These are phyloP conservation scores for Scotopteryx bipunctaria DNA, from an alignment of 2,888 invertebrate species.

Conservation along the genomic window DNA sequence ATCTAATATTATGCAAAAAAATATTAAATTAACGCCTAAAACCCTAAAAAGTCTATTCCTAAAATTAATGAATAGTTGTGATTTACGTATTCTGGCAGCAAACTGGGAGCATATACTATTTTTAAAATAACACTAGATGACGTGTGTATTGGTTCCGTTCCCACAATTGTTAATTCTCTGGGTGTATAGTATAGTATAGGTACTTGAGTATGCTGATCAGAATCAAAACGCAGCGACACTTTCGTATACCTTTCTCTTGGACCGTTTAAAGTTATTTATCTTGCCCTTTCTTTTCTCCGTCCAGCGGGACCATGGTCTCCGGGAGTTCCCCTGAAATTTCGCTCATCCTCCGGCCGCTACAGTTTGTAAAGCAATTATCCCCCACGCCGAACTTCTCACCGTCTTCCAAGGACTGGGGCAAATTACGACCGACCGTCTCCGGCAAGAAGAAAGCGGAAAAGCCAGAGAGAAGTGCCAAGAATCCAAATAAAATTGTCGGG, in stretches of 20 bases:
- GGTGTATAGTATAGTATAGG: no score
- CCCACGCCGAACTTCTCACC: slow-evolving; percentile 93
- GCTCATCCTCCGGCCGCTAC: slow-evolving; percentile 76
- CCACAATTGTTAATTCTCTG: background rate
- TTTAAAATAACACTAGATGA: background rate
- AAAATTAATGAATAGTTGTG: background rate
- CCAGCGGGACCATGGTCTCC: slow-evolving; percentile 74
- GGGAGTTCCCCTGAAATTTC: slow-evolving; percentile 62
- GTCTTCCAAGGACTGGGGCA: slow-evolving; percentile 92
- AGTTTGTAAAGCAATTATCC: slow-evolving; percentile 90
- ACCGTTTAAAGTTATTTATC: slow-evolving; percentile 17
- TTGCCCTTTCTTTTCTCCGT: slow-evolving; percentile 63
- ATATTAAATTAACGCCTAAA: background rate
- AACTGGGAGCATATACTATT: background rate
- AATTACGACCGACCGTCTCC: slow-evolving; percentile 90
- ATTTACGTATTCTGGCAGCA: slow-evolving; percentile 8
- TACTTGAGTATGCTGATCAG: background rate
- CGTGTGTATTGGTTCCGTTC: background rate
- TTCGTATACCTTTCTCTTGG: background rate
- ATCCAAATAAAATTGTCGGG: slow-evolving; percentile 90
- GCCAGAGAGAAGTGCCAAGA: slow-evolving; percentile 89
- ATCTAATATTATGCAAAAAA: slow-evolving; percentile 8
- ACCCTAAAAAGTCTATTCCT: background rate
- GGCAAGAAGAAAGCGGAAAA: slow-evolving; percentile 89
- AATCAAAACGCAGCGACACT: background rate